Conservation (phyloP, 1,140 invertebrate species). For the Ostrea denselamellosa region DNA sequence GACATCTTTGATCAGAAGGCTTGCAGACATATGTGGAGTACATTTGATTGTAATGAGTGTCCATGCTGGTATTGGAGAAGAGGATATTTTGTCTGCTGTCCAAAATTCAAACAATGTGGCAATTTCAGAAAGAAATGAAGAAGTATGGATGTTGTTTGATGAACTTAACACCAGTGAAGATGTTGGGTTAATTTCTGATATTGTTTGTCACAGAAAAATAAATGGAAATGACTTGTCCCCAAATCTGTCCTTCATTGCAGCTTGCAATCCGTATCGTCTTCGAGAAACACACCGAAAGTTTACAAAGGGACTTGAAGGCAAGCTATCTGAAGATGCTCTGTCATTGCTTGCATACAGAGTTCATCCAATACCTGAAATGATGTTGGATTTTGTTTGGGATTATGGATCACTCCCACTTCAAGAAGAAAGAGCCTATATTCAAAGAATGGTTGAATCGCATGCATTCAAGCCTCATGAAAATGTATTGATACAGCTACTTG, state of each 20-base stretch:
- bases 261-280: slow-evolving; percentile 67
- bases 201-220: slow-evolving; percentile 63
- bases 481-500: slow-evolving; percentile 20
- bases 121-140: neutral
- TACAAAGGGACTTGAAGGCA: slow-evolving; percentile 63
- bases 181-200: slow-evolving; percentile 60
- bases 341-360: slow-evolving; percentile 67
- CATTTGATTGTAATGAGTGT: slow-evolving; percentile 59
- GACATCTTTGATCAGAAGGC: slow-evolving; percentile 62
- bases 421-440: slow-evolving; percentile 61
- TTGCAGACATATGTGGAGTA: slow-evolving; percentile 54
- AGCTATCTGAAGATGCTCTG: slow-evolving; percentile 59
- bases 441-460: slow-evolving; percentile 56
- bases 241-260: slow-evolving; percentile 62
- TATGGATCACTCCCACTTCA: slow-evolving; percentile 65
- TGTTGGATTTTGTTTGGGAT: slow-evolving; percentile 69
- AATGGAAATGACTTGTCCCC: slow-evolving; percentile 55
- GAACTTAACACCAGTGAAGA: slow-evolving; percentile 67
- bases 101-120: slow-evolving; percentile 40
- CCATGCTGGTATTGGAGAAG: slow-evolving; percentile 60
- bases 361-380: slow-evolving; percentile 62
- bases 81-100: too few relatives aligned
- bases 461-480: slow-evolving; percentile 28
- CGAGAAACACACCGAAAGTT: slow-evolving; percentile 51
- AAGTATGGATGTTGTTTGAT: slow-evolving; percentile 63